phyloP scores from a whole-genome alignment of 2,888 invertebrate genomes.

The Clivina fossor region DNA sequence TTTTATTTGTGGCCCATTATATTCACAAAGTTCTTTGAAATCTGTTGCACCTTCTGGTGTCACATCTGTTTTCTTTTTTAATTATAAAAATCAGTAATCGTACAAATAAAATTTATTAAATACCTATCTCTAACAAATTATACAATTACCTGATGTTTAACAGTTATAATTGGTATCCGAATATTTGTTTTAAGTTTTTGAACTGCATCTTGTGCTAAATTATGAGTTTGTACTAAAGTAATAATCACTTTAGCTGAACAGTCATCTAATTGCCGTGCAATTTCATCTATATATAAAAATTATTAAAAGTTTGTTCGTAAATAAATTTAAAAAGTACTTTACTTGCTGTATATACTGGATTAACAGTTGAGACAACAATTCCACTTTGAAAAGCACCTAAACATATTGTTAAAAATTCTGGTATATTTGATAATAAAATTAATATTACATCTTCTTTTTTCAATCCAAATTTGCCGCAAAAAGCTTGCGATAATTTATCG shows the following conservation, averaged over 20 bases:
- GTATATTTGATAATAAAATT: constrained; percentile 69
- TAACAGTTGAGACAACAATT: constrained; percentile 65
- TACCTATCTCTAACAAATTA: neutral
- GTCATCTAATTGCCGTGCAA: constrained; percentile 62
- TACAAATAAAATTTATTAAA: too few relatives aligned
- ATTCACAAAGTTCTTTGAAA: constrained; percentile 62
- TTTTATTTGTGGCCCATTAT: constrained; percentile 55
- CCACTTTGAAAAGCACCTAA: constrained; percentile 68
- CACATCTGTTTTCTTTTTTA: constrained; percentile 50
- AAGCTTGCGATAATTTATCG: constrained; percentile 15
- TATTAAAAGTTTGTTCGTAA: neutral
- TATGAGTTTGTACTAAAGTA: constrained; percentile 60
- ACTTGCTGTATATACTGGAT: constrained; percentile 63
- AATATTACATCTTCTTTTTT: constrained; percentile 65
- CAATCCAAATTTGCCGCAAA: constrained; percentile 58
- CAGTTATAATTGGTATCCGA: constrained; percentile 56
- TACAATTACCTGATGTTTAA: constrained; percentile 54
- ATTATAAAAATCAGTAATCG: too few relatives aligned
- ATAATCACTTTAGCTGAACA: constrained; percentile 67
- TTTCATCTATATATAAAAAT: constrained; percentile 64
- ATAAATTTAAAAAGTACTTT: too few relatives aligned
- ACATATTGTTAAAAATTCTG: constrained; percentile 65
- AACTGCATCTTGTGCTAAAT: constrained; percentile 55
- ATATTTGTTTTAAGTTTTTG: constrained; percentile 52
- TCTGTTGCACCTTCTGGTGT: constrained; percentile 61